phyloP scores from a whole-genome alignment of 2,888 invertebrate species.

The Octonoba sinensis region DNA sequence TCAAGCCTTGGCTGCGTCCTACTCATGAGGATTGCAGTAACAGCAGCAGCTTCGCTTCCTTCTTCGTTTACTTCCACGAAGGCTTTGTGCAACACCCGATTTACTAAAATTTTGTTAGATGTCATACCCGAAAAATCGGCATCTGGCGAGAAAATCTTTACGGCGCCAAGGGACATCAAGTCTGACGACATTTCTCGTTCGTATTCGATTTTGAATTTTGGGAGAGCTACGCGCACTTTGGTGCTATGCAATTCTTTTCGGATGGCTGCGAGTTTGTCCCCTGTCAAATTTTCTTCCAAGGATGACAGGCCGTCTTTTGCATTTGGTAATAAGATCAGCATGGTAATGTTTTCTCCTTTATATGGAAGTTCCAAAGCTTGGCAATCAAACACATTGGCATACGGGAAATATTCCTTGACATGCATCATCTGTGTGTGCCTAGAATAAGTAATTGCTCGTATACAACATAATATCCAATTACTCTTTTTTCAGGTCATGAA shows the following conservation, averaged over 20 bases:
- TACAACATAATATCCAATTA: neutral
- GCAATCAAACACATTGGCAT: slow-evolving; percentile 17
- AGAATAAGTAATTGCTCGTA: neutral
- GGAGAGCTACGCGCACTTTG: slow-evolving; percentile 53
- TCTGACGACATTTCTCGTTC: slow-evolving; percentile 30
- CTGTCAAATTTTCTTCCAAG: slow-evolving; percentile 21
- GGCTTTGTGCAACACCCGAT: slow-evolving; percentile 65
- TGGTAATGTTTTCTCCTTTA: slow-evolving; percentile 47
- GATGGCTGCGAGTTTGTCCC: slow-evolving; percentile 19
- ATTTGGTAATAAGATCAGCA: slow-evolving; percentile 63
- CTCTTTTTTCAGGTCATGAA: neutral
- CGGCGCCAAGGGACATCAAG: slow-evolving; percentile 43
- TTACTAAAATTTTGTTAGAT: slow-evolving; percentile 47
- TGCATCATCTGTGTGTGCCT: slow-evolving; percentile 38
- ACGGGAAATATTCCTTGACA: slow-evolving; percentile 67
- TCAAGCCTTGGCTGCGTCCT: slow-evolving; percentile 23
- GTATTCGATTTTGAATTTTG: slow-evolving; percentile 60
- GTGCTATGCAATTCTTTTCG: slow-evolving; percentile 26
- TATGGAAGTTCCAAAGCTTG: slow-evolving; percentile 64
- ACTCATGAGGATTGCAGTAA: slow-evolving; percentile 33
- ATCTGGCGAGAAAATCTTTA: slow-evolving; percentile 41
- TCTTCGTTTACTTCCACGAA: slow-evolving; percentile 66
- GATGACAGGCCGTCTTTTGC: slow-evolving; percentile 24
- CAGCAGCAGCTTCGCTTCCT: slow-evolving; percentile 65
- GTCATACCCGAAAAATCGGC: slow-evolving; percentile 63